Percentiles rank a stretch among this genome's conserved stretches.
Conservation (phyloP, 2,888 invertebrate genomes). For the Rotaria macrura region DNA sequence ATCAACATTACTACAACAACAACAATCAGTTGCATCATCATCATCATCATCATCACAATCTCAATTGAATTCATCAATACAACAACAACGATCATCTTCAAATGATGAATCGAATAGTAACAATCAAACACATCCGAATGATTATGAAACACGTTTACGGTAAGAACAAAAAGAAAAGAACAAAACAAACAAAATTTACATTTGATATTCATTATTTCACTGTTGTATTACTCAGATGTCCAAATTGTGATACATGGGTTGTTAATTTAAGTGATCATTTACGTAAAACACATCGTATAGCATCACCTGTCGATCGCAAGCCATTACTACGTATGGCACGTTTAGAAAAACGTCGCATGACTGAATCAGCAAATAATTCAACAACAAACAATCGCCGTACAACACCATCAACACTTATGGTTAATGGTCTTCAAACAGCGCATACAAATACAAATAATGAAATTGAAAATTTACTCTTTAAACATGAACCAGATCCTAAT, state of each 20-base stretch:
- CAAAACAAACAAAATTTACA: no score
- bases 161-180: background rate
- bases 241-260: constrained; percentile 10
- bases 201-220: no score
- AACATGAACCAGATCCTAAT: background rate
- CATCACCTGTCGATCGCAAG: background rate
- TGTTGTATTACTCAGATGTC: background rate
- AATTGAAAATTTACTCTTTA: constrained; percentile 17
- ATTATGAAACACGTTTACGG: constrained; percentile 10
- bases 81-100: background rate
- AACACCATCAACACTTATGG: background rate
- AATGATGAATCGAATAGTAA: background rate
- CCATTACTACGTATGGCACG: background rate
- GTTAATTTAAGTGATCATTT: constrained; percentile 20
- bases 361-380: background rate
- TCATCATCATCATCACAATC: constrained; percentile 10
- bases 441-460: constrained; percentile 6
- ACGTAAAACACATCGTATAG: constrained; percentile 7
- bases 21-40: background rate
- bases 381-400: background rate
- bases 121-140: background rate
- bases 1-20: background rate
- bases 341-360: constrained; percentile 17
- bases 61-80: background rate
- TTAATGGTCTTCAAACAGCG: background rate